Base-by-base conservation (phyloP, 2,797 vertebrate species). In the Xiphophorus birchmanni region DNA sequence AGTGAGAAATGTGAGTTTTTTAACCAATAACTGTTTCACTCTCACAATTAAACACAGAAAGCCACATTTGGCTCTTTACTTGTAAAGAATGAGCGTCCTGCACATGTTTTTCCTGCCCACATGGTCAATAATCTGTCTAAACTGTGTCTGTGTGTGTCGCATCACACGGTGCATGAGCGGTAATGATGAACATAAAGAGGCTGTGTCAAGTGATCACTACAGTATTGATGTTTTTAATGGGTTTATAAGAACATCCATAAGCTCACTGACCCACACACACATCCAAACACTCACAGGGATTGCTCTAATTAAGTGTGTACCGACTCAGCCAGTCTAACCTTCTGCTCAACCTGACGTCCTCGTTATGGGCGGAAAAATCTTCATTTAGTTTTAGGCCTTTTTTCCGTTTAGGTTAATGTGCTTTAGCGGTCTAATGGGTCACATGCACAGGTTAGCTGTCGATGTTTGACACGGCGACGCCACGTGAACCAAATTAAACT, bases 191-290 rank as follows among this genome's bases (percentile, higher is more conserved):
- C 77, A 84, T 83, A 86, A 87, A 91, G 82, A 83, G 81, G 63
- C 84, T 83, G 74, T 86, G 87, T 73, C 58, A 89, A 93, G 83
- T 77, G 63, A 88, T 90, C 82, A 77, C 73, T 87, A 77, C 32
- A 80, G 72, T 91, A 93, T 94, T 83, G 90, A 91, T 79, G 84
- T 37, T 77, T 87, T 90, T 92, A 92, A 94, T 92, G 89, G 91
- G 73, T 90, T 86, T 86, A 80, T 75, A 83, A 82, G 75, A 42
- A 72, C 65, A 77, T 71, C 73, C 17, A 80, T 32, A 52, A 63
- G 77, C 75, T 5, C 45, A 48, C 71, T 7, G 4, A 11, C 65
- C 58, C 73, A 60, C 26, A 37, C 69, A 42, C 52, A 8, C 56
- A 73, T 42, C 40, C 74, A 77, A 67, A 71, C 44, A 45, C 71